Evolutionary conservation across 2,113 vertebrate species (phyloP).

Genomic region (Tragulus kanchil): DNA sequence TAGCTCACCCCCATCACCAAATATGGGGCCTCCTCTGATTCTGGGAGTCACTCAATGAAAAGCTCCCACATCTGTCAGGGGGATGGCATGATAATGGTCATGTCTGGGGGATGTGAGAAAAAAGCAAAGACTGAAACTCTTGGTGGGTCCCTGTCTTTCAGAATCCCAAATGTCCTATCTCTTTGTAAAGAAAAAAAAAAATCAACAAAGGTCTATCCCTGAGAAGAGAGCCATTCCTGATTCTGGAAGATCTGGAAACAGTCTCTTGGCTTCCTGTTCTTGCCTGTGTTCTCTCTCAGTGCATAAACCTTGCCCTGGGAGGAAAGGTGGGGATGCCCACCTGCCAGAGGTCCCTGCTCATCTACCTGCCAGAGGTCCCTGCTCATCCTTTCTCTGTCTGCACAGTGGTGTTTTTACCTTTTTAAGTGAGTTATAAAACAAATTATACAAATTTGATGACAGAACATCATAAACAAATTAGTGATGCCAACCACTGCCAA

Average conservation of each 20-base stretch:
- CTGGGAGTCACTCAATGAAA: background rate
- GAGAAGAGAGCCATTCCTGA: background rate
- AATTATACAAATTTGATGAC: constrained; percentile 70
- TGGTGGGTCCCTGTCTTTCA: background rate
- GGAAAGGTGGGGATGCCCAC: background rate
- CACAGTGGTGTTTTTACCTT: background rate
- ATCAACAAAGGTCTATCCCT: background rate
- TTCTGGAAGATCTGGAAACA: background rate
- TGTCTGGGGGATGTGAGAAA: background rate
- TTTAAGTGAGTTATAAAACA: constrained; percentile 65
- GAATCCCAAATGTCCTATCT: background rate
- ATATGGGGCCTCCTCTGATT: background rate
- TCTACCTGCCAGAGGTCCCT: background rate
- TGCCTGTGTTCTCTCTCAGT: background rate
- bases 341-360: background rate
- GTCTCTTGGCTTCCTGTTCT: background rate
- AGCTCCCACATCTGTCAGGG: background rate
- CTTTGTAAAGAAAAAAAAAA: background rate
- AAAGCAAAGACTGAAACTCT: background rate
- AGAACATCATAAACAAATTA: constrained; percentile 66
- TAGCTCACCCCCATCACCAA: background rate
- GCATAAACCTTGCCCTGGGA: background rate
- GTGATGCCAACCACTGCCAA: constrained; percentile 51
- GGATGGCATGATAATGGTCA: background rate
- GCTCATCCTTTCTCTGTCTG: background rate